Conservation (phyloP, 2,113 vertebrate genomes). For the Tetrax tetrax region DNA sequence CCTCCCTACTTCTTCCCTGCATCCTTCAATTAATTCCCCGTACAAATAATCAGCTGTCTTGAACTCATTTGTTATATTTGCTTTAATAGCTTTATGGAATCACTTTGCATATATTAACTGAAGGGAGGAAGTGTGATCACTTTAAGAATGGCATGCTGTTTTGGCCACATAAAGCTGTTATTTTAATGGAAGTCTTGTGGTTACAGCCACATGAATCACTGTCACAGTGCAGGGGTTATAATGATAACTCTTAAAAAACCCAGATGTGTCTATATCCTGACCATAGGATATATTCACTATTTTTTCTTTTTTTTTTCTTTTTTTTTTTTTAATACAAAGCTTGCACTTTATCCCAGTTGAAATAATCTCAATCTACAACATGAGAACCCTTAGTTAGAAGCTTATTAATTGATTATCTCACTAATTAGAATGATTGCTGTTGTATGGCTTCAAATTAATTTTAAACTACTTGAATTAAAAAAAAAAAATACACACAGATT, state of each 20-base stretch:
- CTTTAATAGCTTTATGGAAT: conserved; percentile 20
- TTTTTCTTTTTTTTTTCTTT: background rate
- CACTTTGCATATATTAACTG: conserved; percentile 17
- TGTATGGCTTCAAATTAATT: conserved; percentile 6
- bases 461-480: conserved; percentile 16
- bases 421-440: conserved; percentile 47
- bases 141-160: background rate
- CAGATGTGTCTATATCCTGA: background rate
- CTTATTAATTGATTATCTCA: conserved; percentile 63
- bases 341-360: background rate
- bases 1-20: background rate
- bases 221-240: background rate
- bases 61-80: conserved; percentile 34
- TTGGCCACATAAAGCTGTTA: conserved; percentile 1
- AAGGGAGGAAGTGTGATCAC: background rate
- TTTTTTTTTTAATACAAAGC: background rate
- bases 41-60: background rate
- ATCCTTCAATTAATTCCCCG: background rate
- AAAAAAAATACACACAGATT: conserved; percentile 8
- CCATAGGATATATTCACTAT: background rate
- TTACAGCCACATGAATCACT: background rate
- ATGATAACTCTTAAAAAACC: background rate
- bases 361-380: conserved; percentile 7
- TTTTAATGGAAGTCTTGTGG: conserved; percentile 16
- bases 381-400: conserved; percentile 1